Base-by-base conservation (phyloP, 2,113 vertebrate species). In the Lophius piscatorius region DNA sequence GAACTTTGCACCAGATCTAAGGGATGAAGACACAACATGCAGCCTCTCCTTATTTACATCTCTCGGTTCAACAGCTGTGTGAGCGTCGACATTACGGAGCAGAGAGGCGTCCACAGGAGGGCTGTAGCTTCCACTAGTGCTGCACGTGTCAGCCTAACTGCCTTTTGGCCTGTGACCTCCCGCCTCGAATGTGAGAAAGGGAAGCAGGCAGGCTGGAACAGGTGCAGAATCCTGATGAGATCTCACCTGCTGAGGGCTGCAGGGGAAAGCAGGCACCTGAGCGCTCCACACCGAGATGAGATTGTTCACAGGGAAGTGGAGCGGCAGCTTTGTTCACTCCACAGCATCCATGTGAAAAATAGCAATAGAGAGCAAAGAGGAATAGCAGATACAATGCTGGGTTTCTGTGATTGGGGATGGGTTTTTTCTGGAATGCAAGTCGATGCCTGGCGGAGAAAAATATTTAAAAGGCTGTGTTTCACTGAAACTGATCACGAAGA, bases 161-260 rank as follows among this genome's bases (percentile, higher is more conserved):
- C 52, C 31, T 50, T 22, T 41, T 4, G 6, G 60, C 35, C 40
- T 33, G 61, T 29, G 52, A 47, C 54, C 62, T 54, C 65, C 59
- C 5, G 40, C 50, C n/a, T n/a, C n/a, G 11, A 60, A 70, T 28
- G 78, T 39, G 9, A 35, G 73, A 74, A 45, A 68, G 56, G 76
- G 70, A 78, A 63, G 44, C 62, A 58, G 70, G 56, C 57, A 40
- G 59, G 45, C 63, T 58, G 82, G 75, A 78, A 9, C 71, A 56
- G 55, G 64, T 46, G 48, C 62, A 54, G 82, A 63, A 83, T 83
- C 54, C 78, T 51, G 79, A 85, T 85, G 63, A 82, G 76, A 9
- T 58, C 72, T 60, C 70, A 6, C 44, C 57, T 40, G 21, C 59
- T 1, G 44, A 79, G 70, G 56, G 51, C 63, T 34, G 58, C 34